A percentile compares a stretch with the other conserved stretches of the same genome.
These are phyloP conservation scores for Empis livida DNA, from an alignment of 2,888 invertebrate species.

Conservation along the genomic window DNA sequence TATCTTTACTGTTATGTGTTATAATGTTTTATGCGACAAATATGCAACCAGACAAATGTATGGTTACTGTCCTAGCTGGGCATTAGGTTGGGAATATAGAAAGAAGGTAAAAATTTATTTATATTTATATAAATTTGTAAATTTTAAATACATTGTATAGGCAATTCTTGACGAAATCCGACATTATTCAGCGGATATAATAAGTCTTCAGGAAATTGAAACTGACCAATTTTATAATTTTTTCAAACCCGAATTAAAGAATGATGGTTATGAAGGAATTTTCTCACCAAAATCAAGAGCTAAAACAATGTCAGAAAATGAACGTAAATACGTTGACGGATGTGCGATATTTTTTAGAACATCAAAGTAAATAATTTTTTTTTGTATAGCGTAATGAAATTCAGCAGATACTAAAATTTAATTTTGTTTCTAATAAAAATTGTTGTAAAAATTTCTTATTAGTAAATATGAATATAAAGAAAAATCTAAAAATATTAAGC, in stretches of 20 bases:
- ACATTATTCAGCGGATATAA: slow-evolving; percentile 93
- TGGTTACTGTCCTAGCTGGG: slow-evolving; percentile 99
- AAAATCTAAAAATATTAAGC: too few relatives aligned
- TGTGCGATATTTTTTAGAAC: slow-evolving; percentile 97
- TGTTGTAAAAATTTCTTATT: too few relatives aligned
- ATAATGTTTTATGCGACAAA: slow-evolving; percentile 98
- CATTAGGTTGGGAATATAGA: slow-evolving; percentile 95
- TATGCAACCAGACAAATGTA: slow-evolving; percentile 98
- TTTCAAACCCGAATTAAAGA: slow-evolving; percentile 87
- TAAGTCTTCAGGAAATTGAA: slow-evolving; percentile 93
- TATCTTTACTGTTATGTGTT: slow-evolving; percentile 98
- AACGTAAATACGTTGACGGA: slow-evolving; percentile 95
- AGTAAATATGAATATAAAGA: too few relatives aligned
- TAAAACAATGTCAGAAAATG: slow-evolving; percentile 94
- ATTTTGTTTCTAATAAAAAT: too few relatives aligned
- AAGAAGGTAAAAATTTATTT: slow-evolving; percentile 51
- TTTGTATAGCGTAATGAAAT: background rate
- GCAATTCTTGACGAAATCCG: slow-evolving; percentile 91
- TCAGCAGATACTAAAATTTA: too few relatives aligned
- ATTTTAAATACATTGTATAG: slow-evolving; percentile 9
- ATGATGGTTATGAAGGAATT: slow-evolving; percentile 86
- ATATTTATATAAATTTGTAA: background rate
- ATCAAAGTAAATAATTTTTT: slow-evolving; percentile 56
- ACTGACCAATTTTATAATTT: slow-evolving; percentile 97
- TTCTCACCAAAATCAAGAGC: slow-evolving; percentile 97